These are phyloP conservation scores for Ostrea edulis DNA, from an alignment of 1,140 invertebrate genomes.

Conservation along the genomic window DNA sequence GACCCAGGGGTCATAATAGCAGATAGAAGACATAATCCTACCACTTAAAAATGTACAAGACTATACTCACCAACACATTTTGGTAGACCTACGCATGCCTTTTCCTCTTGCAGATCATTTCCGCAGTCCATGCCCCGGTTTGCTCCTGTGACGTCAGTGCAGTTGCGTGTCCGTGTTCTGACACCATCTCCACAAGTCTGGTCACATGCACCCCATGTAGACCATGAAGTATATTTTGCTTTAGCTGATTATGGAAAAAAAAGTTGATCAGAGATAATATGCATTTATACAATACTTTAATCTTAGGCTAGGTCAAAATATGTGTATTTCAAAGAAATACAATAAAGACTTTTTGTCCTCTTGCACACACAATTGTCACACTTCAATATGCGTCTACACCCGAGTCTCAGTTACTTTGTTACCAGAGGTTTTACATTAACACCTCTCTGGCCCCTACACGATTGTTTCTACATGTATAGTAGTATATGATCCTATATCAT, in stretches of 20 bases:
- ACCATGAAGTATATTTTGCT: not conserved
- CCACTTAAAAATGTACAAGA: not conserved
- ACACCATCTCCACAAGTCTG: not conserved
- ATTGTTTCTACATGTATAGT: too few relatives aligned
- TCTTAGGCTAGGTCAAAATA: not conserved
- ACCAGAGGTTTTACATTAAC: too few relatives aligned
- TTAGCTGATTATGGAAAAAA: not conserved
- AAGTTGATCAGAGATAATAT: too few relatives aligned
- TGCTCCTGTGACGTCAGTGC: constrained; percentile 31
- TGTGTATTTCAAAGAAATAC: not conserved
- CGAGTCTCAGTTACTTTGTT: too few relatives aligned
- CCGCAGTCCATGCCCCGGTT: not conserved
- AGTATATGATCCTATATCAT: too few relatives aligned
- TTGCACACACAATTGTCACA: too few relatives aligned
- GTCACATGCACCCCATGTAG: constrained; percentile 1
- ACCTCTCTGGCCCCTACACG: too few relatives aligned
- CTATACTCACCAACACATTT: not conserved
- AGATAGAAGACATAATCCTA: not conserved
- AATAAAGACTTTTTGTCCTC: not conserved
- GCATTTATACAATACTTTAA: too few relatives aligned
- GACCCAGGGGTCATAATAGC: too few relatives aligned
- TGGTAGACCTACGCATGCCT: not conserved
- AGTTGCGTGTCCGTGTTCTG: not conserved
- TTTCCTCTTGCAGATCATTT: not conserved
- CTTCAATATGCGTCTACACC: too few relatives aligned